Evolutionary conservation across 2,888 invertebrate genomes (phyloP).

Genomic region (Pterostichus niger): DNA sequence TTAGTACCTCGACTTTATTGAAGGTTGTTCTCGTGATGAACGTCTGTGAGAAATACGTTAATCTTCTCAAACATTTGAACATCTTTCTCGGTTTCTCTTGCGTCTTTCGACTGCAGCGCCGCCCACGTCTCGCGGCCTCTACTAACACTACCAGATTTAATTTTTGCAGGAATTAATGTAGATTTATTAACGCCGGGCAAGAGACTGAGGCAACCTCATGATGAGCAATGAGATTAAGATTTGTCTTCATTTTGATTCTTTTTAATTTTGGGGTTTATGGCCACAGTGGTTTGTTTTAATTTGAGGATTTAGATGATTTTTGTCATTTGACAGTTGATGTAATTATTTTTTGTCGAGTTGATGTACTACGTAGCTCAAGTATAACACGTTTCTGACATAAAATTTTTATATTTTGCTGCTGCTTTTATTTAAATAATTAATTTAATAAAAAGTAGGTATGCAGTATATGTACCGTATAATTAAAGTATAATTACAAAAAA

Average conservation of each 20-base stretch:
- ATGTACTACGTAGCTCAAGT: neutral
- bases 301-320: neutral
- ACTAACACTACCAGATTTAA: slow-evolving; percentile 3
- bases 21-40: slow-evolving; percentile 36
- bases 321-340: neutral
- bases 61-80: neutral
- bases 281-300: slow-evolving; percentile 18
- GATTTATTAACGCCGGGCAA: slow-evolving; percentile 32
- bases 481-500: neutral
- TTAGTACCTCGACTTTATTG: slow-evolving; percentile 7
- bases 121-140: neutral
- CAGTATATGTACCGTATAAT: too few relatives aligned
- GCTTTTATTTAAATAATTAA: neutral
- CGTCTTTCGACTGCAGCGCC: neutral
- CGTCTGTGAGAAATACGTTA: slow-evolving; percentile 3
- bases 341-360: neutral
- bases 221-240: slow-evolving; percentile 40
- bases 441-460: neutral
- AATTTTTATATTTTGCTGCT: neutral
- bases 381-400: neutral
- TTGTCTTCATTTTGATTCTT: slow-evolving; percentile 37
- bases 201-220: neutral
- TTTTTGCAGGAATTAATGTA: slow-evolving; percentile 36
- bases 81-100: neutral
- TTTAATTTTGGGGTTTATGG: slow-evolving; percentile 1